Evolutionary conservation across 1,140 invertebrate genomes (phyloP), one percentile per base, ranked within the genome.

Genomic region (Kradibia gibbosae): DNA sequence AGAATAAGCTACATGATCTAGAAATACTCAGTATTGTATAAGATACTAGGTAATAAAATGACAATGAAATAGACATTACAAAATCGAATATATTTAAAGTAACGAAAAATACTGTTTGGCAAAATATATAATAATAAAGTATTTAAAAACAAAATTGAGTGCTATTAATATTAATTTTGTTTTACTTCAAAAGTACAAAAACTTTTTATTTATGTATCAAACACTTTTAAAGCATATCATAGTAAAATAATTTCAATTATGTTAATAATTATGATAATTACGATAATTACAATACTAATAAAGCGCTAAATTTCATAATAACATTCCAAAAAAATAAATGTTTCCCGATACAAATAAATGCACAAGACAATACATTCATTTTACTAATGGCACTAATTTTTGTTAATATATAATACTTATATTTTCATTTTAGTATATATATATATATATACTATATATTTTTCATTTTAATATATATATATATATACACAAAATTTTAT

Each of bases 1-100:
- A 81, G 80, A 81, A 72, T 45, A 77, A 76, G 77, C 74, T 81
- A 81, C 36, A 48, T 81, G 34, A 36, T 45, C 65, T 77, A 77
- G 72, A 70, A 25, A 65, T 45, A 80, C 55, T 60, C n/a, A 20
- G 0, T 22, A 34, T 48, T 31, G n/a, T n/a, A n/a, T 42, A 42
- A 81, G 70, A 75, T n/a, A 76, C 80, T 70, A 50, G 48, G 34
- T 53, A 67, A 45, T 65, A 22, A 65, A 28, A 65, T 48, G 36
- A 25, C 20, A 8, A 60, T 10, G 25, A 11, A 80, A 65, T 34
- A 75, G 42, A 80, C 57, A 62, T 70, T 71, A 25, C 55, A n/a
- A 34, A 67, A 39, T 67, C 11, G 11, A 67, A 67, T 39, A 22
- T n/a, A 67, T 67, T 67, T 67, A 36, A 67, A 67, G 39, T 67